Evolutionary conservation across 2,113 vertebrate species (phyloP).

Genomic region (Menidia beryllina): DNA sequence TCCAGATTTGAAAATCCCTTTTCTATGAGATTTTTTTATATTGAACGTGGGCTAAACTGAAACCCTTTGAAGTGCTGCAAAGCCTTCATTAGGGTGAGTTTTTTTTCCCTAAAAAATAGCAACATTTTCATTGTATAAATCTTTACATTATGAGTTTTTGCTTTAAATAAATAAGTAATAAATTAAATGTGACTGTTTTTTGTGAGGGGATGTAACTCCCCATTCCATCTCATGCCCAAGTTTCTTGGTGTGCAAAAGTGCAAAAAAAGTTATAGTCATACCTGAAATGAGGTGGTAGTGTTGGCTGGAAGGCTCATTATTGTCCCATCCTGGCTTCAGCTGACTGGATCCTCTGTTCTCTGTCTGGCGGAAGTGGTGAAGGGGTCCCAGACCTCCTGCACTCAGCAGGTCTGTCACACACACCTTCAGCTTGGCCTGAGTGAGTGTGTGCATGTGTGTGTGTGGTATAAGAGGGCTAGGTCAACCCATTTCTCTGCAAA

Average conservation of each 20-base stretch:
- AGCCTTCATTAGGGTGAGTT: neutral
- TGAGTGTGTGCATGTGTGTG: constrained; percentile 57
- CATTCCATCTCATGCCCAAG: neutral
- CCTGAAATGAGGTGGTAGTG: constrained; percentile 68
- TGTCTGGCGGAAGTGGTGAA: constrained; percentile 80
- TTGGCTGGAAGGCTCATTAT: constrained; percentile 73
- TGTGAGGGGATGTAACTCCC: constrained; percentile 1
- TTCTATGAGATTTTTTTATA: too few species aligned
- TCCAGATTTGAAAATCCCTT: too few species aligned
- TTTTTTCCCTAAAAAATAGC: neutral
- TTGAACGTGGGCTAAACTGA: too few species aligned
- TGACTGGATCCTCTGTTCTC: constrained; percentile 79
- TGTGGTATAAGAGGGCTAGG: constrained; percentile 78
- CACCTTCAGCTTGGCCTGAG: constrained; percentile 69
- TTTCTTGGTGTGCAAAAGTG: constrained; percentile 30
- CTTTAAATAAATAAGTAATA: too few species aligned
- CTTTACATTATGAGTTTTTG: neutral
- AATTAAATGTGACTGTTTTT: too few species aligned
- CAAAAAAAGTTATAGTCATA: constrained; percentile 57
- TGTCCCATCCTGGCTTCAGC: constrained; percentile 74
- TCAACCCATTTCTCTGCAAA: constrained; percentile 82
- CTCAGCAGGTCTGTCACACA: constrained; percentile 79
- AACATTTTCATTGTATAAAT: neutral
- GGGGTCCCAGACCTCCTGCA: constrained; percentile 81
- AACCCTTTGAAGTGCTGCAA: too few species aligned